Evolutionary conservation across 2,888 invertebrate species (phyloP).

Genomic region (Drosophila melanosoma): DNA sequence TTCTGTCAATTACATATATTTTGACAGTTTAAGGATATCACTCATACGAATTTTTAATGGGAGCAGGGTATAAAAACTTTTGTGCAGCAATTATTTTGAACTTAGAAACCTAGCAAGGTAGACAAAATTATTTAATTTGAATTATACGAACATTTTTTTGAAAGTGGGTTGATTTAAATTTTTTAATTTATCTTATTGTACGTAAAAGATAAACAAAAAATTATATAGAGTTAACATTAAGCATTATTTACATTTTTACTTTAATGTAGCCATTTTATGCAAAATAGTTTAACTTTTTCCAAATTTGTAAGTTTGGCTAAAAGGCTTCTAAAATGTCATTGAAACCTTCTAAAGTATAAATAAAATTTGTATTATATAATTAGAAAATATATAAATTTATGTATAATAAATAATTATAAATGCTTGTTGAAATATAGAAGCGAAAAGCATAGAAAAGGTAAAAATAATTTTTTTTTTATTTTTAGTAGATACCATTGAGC

Average conservation of each 20-base stretch:
- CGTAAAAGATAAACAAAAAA: not conserved
- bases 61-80: not conserved
- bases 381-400: too few relatives aligned
- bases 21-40: not conserved
- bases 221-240: not conserved
- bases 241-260: not conserved
- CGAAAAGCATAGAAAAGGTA: too few relatives aligned
- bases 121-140: not conserved
- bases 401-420: too few relatives aligned
- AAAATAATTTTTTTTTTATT: too few relatives aligned
- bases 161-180: not conserved
- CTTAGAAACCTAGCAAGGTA: fast-evolving
- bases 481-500: not conserved
- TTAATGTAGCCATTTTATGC: not conserved
- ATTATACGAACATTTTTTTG: too few relatives aligned
- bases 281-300: not conserved
- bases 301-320: not conserved
- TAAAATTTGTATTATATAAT: too few relatives aligned
- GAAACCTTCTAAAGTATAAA: not conserved
- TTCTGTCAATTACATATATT: not conserved
- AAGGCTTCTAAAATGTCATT: not conserved
- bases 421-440: too few relatives aligned
- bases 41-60: not conserved
- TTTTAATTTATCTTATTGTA: not conserved
- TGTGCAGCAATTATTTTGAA: not conserved